Conservation (phyloP, 2,888 invertebrate genomes). For the Fragum whitleyi region DNA sequence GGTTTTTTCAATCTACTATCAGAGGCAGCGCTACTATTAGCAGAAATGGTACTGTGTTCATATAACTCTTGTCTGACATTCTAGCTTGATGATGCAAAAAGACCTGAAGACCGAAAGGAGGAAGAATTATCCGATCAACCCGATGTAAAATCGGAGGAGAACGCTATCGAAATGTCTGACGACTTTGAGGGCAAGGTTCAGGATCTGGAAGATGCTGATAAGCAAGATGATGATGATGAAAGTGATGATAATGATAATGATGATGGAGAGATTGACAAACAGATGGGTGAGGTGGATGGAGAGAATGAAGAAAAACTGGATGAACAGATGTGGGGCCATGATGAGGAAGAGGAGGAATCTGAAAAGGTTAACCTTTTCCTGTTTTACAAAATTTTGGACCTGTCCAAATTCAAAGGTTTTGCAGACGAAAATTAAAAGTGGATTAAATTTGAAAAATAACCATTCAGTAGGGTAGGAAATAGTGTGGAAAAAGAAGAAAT, state of each 20-base stretch:
- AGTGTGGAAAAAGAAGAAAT: too few species aligned
- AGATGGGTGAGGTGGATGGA: slow-evolving; percentile 97
- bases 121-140: slow-evolving; percentile 88
- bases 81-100: slow-evolving; percentile 92
- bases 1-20: too few species aligned
- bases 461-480: too few species aligned
- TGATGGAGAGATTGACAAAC: slow-evolving; percentile 94
- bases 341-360: slow-evolving; percentile 90
- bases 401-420: too few species aligned
- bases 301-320: slow-evolving; percentile 83
- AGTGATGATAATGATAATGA: slow-evolving; percentile 86
- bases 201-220: slow-evolving; percentile 86
- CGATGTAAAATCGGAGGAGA: slow-evolving; percentile 82
- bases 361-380: slow-evolving; percentile 28
- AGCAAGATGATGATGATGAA: slow-evolving; percentile 83
- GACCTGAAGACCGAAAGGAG: slow-evolving; percentile 89
- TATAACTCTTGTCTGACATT: neutral
- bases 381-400: too few species aligned
- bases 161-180: slow-evolving; percentile 94
- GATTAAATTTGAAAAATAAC: too few species aligned
- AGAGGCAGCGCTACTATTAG: too few species aligned
- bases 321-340: slow-evolving; percentile 87
- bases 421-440: too few species aligned
- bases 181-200: slow-evolving; percentile 96
- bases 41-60: too few species aligned